A percentile compares a stretch with the other conserved stretches of the same genome.
phyloP scores from a whole-genome alignment of 2,888 invertebrate genomes.

The Spilarctia lutea region DNA sequence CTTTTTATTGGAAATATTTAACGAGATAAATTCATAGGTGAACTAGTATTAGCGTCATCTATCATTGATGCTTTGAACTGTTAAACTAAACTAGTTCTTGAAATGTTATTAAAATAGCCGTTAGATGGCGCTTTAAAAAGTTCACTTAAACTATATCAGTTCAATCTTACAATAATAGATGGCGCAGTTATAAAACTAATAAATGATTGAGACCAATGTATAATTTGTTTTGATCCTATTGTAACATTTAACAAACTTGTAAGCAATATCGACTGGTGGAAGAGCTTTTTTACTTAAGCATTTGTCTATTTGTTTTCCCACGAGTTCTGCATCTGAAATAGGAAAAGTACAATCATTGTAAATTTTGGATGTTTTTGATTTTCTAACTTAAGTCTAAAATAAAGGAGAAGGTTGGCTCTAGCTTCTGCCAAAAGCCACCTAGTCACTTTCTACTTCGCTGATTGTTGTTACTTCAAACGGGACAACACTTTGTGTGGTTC shows the following conservation, averaged over 20 bases:
- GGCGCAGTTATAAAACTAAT: conserved; percentile 18
- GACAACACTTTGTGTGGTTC: no score
- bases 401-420: background rate
- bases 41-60: conserved; percentile 12
- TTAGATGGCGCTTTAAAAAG: conserved; percentile 33
- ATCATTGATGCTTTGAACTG: background rate
- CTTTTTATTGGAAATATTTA: background rate
- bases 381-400: background rate
- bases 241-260: conserved; percentile 61
- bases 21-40: background rate
- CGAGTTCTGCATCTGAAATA: conserved; percentile 57
- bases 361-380: background rate
- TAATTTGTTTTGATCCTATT: conserved; percentile 30
- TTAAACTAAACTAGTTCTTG: background rate
- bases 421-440: no score
- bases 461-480: no score
- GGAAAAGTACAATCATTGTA: background rate
- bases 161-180: conserved; percentile 24
- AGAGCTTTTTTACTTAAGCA: conserved; percentile 55
- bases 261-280: conserved; percentile 61
- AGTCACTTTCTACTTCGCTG: no score
- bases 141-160: conserved; percentile 17
- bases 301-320: conserved; percentile 55
- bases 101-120: background rate
- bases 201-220: conserved; percentile 36